Evolutionary conservation across 2,888 invertebrate genomes (phyloP).

Genomic region (Ecliptopera silaceata): DNA sequence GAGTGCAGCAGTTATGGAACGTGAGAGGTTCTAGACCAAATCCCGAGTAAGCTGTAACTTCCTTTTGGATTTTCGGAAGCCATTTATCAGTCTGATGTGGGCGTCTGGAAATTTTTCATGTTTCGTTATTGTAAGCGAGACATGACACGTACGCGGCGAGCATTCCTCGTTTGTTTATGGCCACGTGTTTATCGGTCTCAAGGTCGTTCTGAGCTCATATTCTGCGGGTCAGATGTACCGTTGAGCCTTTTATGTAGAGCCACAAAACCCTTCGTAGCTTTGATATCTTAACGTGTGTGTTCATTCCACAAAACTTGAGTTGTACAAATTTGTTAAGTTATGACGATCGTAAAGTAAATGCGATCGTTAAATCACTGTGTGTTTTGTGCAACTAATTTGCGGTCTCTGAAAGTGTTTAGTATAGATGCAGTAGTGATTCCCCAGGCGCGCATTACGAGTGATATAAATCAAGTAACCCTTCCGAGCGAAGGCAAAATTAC

Average conservation of each 20-base stretch:
- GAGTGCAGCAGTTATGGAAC: slow-evolving; percentile 83
- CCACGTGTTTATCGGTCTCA: slow-evolving; percentile 55
- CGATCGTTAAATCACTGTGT: slow-evolving; percentile 43
- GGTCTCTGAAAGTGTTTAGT: slow-evolving; percentile 65
- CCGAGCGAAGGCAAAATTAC: slow-evolving; percentile 71
- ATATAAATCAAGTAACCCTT: slow-evolving; percentile 81
- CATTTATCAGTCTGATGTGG: slow-evolving; percentile 84
- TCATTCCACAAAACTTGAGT: slow-evolving; percentile 27
- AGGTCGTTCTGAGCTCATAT: slow-evolving; percentile 42
- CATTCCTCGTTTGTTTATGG: slow-evolving; percentile 65
- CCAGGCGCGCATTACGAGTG: slow-evolving; percentile 64
- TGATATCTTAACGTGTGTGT: slow-evolving; percentile 20
- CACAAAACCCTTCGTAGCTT: background rate
- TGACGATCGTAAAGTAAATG: slow-evolving; percentile 41
- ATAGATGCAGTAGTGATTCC: slow-evolving; percentile 66
- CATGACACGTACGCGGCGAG: slow-evolving; percentile 72
- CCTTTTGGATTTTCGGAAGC: slow-evolving; percentile 85
- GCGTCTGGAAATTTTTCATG: slow-evolving; percentile 84
- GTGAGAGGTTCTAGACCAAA: slow-evolving; percentile 84
- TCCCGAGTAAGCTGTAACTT: slow-evolving; percentile 84
- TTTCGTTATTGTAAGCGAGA: slow-evolving; percentile 80
- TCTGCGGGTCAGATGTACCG: slow-evolving; percentile 27
- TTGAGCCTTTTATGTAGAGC: slow-evolving; percentile 20
- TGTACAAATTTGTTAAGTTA: slow-evolving; percentile 36
- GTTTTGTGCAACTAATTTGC: slow-evolving; percentile 49